Percentiles rank a stretch among this genome's conserved stretches.
phyloP scores from a whole-genome alignment of 2,113 vertebrate genomes.

The human region DNA sequence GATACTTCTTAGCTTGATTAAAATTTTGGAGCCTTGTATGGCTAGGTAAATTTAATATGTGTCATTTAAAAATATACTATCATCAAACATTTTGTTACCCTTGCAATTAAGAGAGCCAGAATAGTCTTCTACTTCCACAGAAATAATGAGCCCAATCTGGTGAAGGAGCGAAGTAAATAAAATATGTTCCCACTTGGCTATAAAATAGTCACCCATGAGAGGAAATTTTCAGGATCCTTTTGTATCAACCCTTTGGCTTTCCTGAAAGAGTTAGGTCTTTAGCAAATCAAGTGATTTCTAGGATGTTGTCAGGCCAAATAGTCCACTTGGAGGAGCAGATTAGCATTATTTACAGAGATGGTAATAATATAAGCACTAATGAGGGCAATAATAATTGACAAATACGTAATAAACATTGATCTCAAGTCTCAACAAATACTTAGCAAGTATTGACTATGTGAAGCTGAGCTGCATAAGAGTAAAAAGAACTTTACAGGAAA shows the following conservation, averaged over 20 bases:
- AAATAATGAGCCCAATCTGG: background rate
- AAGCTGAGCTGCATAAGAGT: background rate
- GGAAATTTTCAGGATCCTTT: background rate
- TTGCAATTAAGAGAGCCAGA: background rate
- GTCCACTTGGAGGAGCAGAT: background rate
- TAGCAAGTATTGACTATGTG: background rate
- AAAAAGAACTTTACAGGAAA: background rate
- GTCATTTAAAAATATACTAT: background rate
- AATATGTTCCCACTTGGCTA: background rate
- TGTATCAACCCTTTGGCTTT: background rate
- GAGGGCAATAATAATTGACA: background rate
- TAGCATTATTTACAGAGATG: background rate
- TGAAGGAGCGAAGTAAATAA: background rate
- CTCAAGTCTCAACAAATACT: background rate
- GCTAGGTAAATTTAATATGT: background rate
- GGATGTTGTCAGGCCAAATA: background rate
- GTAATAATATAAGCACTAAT: background rate
- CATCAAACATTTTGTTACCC: background rate
- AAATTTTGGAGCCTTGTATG: background rate
- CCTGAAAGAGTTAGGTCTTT: background rate
- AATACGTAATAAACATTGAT: background rate
- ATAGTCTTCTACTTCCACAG: background rate
- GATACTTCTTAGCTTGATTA: background rate
- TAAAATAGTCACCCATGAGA: background rate
- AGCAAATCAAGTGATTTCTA: slow-evolving; percentile 1